Evolutionary conservation across 2,113 vertebrate genomes (phyloP), one percentile per base, ranked within the genome.

Genomic region (Pollachius pollachius): DNA sequence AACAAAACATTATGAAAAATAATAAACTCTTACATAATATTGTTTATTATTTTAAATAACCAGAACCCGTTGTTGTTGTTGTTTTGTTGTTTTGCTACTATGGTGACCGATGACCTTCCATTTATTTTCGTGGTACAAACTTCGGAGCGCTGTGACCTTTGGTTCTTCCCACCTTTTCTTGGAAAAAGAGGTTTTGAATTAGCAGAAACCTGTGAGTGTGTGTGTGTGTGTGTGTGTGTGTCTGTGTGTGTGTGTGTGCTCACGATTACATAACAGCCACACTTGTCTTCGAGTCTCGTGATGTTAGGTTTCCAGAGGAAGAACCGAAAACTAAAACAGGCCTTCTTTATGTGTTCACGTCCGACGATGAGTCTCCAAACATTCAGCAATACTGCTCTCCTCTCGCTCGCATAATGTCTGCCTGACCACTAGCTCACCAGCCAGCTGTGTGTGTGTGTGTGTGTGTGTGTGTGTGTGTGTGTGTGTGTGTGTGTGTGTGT

Each of bases 341-440:
- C 88, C 88, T 91, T 91, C 56, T 87, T 85, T 84, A 77, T 83
- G 81, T 84, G 78, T 82, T 12, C 83, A 81, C 75, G 83, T 68
- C 69, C 79, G 82, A 70, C 83, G 85, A 77, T 86, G 84, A 81
- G 71, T 84, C 86, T 84, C 73, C 75, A 73, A 84, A 81, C 78
- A 81, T 73, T 89, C 89, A 92, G 91, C 92, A 92, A 92, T 92
- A 92, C 86, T 91, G 86, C 17, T 57, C 15, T 91, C 89, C 86
- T 78, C 27, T 15, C 72, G 69, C 18, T 80, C 65, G 75, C 62
- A 52, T 62, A 83, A 76, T 80, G 81, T 87, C 79, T 68, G 84
- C 89, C 85, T 89, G 89, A 90, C 88, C 86, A 89, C 89, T 87
- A 88, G 81, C 85, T 87, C 89, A 90, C 89, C 88, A 92, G 89